phyloP scores from a whole-genome alignment of 1,140 invertebrate species.

The Telenomus remus region DNA sequence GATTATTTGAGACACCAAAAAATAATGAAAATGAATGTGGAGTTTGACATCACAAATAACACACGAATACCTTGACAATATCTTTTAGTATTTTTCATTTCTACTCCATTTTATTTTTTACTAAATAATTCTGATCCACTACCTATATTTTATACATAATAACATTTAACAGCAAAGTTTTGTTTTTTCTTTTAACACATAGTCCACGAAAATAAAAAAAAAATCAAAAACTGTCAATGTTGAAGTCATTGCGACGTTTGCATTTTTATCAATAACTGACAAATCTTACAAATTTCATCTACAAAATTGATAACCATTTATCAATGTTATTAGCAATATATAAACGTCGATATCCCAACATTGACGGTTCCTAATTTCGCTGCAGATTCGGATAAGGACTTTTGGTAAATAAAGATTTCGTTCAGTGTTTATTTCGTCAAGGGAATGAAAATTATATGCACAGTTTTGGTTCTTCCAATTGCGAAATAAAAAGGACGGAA shows the following conservation, averaged over 20 bases:
- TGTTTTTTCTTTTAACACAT: constrained; percentile 27
- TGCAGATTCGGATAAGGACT: constrained; percentile 12
- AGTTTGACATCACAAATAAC: constrained; percentile 28
- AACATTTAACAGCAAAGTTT: constrained; percentile 51
- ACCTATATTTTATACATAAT: constrained; percentile 48
- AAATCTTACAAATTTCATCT: constrained; percentile 12
- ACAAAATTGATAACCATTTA: constrained; percentile 26
- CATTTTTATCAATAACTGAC: too few relatives aligned
- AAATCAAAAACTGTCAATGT: too few relatives aligned
- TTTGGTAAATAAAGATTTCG: background rate
- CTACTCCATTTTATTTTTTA: constrained; percentile 45
- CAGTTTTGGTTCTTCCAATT: too few relatives aligned
- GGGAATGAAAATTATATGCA: background rate
- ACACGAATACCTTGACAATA: constrained; percentile 21
- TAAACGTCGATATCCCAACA: constrained; percentile 15
- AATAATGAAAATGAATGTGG: constrained; percentile 14
- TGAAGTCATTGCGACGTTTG: too few relatives aligned
- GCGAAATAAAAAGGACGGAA: too few relatives aligned
- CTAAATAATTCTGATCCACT: constrained; percentile 44
- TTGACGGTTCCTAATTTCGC: constrained; percentile 26
- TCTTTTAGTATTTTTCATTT: constrained; percentile 22
- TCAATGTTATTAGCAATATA: constrained; percentile 29
- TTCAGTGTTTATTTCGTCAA: background rate
- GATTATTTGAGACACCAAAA: too few relatives aligned
- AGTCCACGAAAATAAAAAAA: constrained; percentile 11